Evolutionary conservation across 2,888 invertebrate genomes (phyloP).

Genomic region (Gerosis bhagava): DNA sequence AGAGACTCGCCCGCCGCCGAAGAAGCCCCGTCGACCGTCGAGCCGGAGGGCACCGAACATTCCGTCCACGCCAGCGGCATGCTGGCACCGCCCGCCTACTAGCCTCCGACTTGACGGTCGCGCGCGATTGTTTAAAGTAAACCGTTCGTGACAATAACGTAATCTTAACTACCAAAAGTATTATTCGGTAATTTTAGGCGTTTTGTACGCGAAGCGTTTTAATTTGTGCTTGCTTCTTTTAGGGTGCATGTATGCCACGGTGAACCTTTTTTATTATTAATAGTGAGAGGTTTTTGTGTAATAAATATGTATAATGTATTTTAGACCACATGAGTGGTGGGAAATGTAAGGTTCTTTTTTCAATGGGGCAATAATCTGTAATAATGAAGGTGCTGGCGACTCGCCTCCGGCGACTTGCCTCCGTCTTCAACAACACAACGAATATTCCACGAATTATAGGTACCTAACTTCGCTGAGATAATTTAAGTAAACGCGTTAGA

Average conservation of each 20-base stretch:
- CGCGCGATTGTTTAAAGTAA: constrained; percentile 34
- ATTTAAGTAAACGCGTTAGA: constrained; percentile 64
- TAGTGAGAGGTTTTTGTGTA: constrained; percentile 24
- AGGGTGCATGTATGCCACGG: constrained; percentile 51
- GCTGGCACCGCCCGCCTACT: constrained; percentile 78
- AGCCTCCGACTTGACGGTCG: constrained; percentile 56
- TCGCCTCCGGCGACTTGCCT: constrained; percentile 71
- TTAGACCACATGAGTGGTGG: constrained; percentile 52
- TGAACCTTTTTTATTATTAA: constrained; percentile 19
- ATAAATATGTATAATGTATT: constrained; percentile 24
- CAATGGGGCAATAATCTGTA: constrained; percentile 59
- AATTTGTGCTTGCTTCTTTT: constrained; percentile 55
- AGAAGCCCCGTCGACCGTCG: constrained; percentile 79
- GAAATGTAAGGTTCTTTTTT: constrained; percentile 62
- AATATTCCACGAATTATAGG: constrained; percentile 63
- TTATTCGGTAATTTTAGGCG: constrained; percentile 64
- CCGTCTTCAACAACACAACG: constrained; percentile 74
- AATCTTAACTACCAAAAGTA: constrained; percentile 76
- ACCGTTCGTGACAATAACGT: constrained; percentile 48
- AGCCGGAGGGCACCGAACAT: constrained; percentile 82
- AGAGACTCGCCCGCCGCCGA: constrained; percentile 70
- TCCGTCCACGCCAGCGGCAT: constrained; percentile 79
- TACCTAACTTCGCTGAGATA: constrained; percentile 63
- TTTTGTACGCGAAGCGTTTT: constrained; percentile 49
- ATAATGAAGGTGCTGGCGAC: constrained; percentile 78